Percentiles rank a stretch among this genome's conserved stretches.
Conservation (phyloP, 2,888 invertebrate genomes). For the Drosophila formosana region DNA sequence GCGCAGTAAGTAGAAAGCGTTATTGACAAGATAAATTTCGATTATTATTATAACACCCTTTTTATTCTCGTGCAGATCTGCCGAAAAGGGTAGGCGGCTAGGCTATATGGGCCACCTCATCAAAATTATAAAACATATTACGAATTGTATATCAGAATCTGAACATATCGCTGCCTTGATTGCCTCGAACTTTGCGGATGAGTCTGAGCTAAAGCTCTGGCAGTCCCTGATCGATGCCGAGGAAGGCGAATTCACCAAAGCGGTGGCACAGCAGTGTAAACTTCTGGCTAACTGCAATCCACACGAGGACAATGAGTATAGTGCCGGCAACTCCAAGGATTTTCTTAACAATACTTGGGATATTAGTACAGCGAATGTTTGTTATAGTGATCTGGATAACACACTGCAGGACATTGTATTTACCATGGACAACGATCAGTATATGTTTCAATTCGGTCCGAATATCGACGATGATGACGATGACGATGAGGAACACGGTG, state of each 20-base stretch:
- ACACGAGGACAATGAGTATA: slow-evolving; percentile 81
- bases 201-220: slow-evolving; percentile 86
- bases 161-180: slow-evolving; percentile 87
- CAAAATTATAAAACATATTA: slow-evolving; percentile 87
- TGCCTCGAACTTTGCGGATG: slow-evolving; percentile 86
- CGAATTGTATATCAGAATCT: slow-evolving; percentile 84
- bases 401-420: slow-evolving; percentile 74
- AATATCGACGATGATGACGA: slow-evolving; percentile 77
- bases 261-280: slow-evolving; percentile 81
- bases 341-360: slow-evolving; percentile 65
- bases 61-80: slow-evolving; percentile 82
- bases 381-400: slow-evolving; percentile 60
- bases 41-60: not conserved
- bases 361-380: slow-evolving; percentile 50
- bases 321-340: slow-evolving; percentile 75
- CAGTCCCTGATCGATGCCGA: slow-evolving; percentile 82
- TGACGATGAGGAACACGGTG: slow-evolving; percentile 67
- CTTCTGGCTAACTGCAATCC: slow-evolving; percentile 84
- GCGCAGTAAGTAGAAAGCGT: slow-evolving; percentile 89
- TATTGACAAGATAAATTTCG: not conserved
- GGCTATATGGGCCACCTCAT: slow-evolving; percentile 90
- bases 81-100: slow-evolving; percentile 86
- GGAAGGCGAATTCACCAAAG: slow-evolving; percentile 81
- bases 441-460: slow-evolving; percentile 74
- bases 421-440: slow-evolving; percentile 77